phyloP scores from a whole-genome alignment of 1,140 invertebrate species.

The Aphidius ervi region DNA sequence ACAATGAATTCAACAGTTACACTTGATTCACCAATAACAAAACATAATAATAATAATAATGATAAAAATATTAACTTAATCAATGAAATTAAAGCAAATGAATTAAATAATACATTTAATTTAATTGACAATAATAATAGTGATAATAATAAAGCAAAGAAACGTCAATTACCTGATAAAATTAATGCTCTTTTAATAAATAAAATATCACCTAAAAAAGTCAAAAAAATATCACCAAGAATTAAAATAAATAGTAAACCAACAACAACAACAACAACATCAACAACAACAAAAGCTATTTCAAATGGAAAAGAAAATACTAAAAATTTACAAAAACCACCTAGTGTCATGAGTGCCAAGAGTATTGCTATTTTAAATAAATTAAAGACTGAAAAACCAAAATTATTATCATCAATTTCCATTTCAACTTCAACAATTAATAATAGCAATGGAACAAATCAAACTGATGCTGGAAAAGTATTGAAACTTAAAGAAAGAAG shows the following conservation, averaged over 20 bases:
- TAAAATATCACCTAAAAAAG: slow-evolving; percentile 34
- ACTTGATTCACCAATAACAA: slow-evolving; percentile 5
- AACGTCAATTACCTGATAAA: slow-evolving; percentile 40
- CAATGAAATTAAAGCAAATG: slow-evolving; percentile 23
- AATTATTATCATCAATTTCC: slow-evolving; percentile 19
- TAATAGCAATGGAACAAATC: slow-evolving; percentile 2
- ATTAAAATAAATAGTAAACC: slow-evolving; percentile 16
- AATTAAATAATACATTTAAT: slow-evolving; percentile 40
- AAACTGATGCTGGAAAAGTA: slow-evolving; percentile 28
- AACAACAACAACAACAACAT: neutral
- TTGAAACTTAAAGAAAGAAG: slow-evolving; percentile 39
- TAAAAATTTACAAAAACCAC: slow-evolving; percentile 29
- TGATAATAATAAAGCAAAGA: slow-evolving; percentile 30
- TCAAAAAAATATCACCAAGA: slow-evolving; percentile 33
- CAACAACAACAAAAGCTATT: neutral
- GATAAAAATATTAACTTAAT: slow-evolving; percentile 1
- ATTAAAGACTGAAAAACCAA: slow-evolving; percentile 36
- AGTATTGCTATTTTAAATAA: slow-evolving; percentile 47
- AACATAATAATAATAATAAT: slow-evolving; percentile 7
- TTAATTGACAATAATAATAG: slow-evolving; percentile 20
- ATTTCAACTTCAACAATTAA: neutral
- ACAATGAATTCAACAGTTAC: slow-evolving; percentile 20
- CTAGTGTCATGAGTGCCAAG: slow-evolving; percentile 40
- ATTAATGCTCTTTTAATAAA: slow-evolving; percentile 23
- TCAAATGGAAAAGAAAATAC: slow-evolving; percentile 41